phyloP scores from a whole-genome alignment of 2,113 vertebrate species.

The Elanoides forficatus region DNA sequence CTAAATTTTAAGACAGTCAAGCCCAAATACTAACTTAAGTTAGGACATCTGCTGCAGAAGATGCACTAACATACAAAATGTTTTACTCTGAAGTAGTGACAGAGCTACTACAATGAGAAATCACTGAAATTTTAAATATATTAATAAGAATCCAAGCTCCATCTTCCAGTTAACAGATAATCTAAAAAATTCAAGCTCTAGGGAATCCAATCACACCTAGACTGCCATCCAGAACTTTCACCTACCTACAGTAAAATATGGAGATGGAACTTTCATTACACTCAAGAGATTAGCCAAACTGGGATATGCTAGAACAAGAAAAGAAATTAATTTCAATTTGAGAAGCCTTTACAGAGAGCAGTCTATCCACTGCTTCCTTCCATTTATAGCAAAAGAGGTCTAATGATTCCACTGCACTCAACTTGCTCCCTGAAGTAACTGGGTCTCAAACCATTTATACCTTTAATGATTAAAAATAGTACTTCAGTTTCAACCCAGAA shows the following conservation, averaged over 20 bases:
- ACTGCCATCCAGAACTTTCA: neutral
- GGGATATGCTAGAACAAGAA: conserved; percentile 22
- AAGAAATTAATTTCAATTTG: conserved; percentile 37
- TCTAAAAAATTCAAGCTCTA: neutral
- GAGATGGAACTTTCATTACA: neutral
- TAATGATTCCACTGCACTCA: conserved; percentile 4
- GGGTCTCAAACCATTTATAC: conserved; percentile 36
- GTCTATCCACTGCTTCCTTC: neutral
- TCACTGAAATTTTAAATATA: neutral
- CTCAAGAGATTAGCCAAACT: conserved; percentile 11
- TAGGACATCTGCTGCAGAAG: neutral
- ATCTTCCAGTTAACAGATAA: neutral
- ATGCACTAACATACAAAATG: neutral
- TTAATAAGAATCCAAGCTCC: neutral
- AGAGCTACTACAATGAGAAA: neutral
- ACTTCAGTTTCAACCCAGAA: conserved; percentile 12
- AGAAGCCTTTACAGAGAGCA: neutral
- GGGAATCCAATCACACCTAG: neutral
- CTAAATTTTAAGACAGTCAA: neutral
- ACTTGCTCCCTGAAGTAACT: conserved; percentile 32
- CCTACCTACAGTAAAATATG: neutral
- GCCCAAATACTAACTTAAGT: neutral
- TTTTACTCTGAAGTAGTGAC: neutral
- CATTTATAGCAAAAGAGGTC: neutral
- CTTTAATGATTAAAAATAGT: conserved; percentile 37